A percentile compares a stretch with the other conserved stretches of the same genome.
Conservation (phyloP, 1,140 invertebrate genomes). For the Drosophila leontia region DNA sequence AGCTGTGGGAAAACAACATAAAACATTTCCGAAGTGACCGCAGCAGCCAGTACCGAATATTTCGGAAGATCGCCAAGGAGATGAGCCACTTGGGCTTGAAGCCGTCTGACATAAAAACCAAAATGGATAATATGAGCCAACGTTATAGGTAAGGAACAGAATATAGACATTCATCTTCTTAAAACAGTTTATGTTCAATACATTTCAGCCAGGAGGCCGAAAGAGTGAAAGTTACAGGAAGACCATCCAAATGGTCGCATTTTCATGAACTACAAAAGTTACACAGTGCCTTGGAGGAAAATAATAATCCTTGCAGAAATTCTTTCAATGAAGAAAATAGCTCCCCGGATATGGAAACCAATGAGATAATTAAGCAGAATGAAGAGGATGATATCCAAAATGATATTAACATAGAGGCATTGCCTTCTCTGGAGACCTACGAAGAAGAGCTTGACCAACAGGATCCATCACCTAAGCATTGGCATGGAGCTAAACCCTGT, state of each 20-base stretch:
- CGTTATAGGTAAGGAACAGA: slow-evolving; percentile 31
- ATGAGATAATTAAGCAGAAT: neutral
- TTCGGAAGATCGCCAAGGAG: slow-evolving; percentile 41
- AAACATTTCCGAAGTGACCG: neutral
- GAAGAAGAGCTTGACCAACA: slow-evolving; percentile 30
- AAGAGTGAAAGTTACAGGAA: neutral
- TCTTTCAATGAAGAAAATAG: neutral
- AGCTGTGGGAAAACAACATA: slow-evolving; percentile 33
- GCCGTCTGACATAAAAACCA: slow-evolving; percentile 39
- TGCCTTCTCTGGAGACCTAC: neutral
- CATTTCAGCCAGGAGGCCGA: neutral
- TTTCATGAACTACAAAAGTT: neutral
- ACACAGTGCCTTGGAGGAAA: neutral
- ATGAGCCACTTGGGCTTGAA: slow-evolving; percentile 28
- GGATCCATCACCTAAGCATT: neutral
- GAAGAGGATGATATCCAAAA: neutral
- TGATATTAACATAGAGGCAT: neutral
- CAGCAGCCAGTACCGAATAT: slow-evolving; percentile 1
- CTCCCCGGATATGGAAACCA: neutral
- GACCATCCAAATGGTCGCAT: neutral
- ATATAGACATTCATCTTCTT: too few relatives aligned
- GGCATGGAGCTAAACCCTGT: neutral
- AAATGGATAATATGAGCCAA: slow-evolving; percentile 48
- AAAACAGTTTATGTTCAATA: too few relatives aligned
- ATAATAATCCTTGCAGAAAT: neutral